phyloP scores from a whole-genome alignment of 1,140 invertebrate genomes.

The Cylas formicarius region DNA sequence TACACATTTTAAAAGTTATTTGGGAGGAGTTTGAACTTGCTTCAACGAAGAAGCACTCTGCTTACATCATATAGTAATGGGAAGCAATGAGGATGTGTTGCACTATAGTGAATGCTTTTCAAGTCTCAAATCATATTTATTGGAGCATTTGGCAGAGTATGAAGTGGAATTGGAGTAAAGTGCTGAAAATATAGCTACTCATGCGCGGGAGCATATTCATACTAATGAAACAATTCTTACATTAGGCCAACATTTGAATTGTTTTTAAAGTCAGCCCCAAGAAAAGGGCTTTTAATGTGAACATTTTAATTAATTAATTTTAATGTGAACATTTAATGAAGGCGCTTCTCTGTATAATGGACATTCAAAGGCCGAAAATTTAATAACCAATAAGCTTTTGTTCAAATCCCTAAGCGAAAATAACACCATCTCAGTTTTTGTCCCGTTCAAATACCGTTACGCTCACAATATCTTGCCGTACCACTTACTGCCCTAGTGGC shows the following conservation, averaged over 20 bases:
- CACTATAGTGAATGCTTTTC: constrained; percentile 50
- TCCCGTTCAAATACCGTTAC: too few relatives aligned
- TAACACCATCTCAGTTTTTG: too few relatives aligned
- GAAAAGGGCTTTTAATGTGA: constrained; percentile 71
- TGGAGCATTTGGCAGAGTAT: constrained; percentile 73
- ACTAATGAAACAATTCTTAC: constrained; percentile 88
- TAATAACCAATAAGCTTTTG: too few relatives aligned
- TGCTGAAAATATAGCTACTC: constrained; percentile 70
- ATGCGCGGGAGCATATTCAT: constrained; percentile 84
- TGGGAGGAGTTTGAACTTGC: constrained; percentile 64
- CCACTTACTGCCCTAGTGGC: too few relatives aligned
- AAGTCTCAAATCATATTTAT: constrained; percentile 56
- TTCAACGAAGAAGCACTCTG: constrained; percentile 52
- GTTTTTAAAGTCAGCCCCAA: constrained; percentile 75
- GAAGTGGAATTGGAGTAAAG: constrained; percentile 75
- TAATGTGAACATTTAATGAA: too few relatives aligned
- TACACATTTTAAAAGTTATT: constrained; percentile 71
- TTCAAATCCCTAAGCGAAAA: too few relatives aligned
- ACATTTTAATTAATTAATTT: too few relatives aligned
- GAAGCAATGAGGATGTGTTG: constrained; percentile 43
- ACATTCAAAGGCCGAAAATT: constrained; percentile 65
- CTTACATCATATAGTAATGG: constrained; percentile 58
- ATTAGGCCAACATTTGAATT: constrained; percentile 76
- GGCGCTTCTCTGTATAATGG: constrained; percentile 65
- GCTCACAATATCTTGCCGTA: too few relatives aligned